These are phyloP conservation scores for Drosophila bocqueti DNA, from an alignment of 1,140 invertebrate genomes.

Conservation along the genomic window DNA sequence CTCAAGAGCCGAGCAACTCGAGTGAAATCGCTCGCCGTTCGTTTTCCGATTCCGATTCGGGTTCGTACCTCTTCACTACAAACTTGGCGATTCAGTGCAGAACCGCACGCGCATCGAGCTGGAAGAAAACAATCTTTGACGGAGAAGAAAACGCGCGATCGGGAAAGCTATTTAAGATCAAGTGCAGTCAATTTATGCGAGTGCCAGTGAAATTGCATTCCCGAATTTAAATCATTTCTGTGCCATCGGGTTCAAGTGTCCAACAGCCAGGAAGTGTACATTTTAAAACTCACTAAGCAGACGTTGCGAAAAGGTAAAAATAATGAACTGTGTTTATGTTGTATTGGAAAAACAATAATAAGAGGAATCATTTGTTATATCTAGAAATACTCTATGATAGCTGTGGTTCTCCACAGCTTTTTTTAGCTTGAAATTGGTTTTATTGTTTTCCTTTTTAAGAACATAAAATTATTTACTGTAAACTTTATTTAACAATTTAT, in stretches of 20 bases:
- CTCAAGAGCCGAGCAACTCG: slow-evolving; percentile 24
- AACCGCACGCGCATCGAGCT: slow-evolving; percentile 68
- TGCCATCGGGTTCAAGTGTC: slow-evolving; percentile 31
- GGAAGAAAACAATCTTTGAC: slow-evolving; percentile 37
- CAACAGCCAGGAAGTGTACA: slow-evolving; percentile 10
- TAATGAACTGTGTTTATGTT: not conserved
- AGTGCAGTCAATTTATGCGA: slow-evolving; percentile 27
- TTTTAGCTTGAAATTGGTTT: not conserved
- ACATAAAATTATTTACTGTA: not conserved
- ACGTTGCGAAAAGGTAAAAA: slow-evolving; percentile 32
- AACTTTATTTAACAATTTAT: not conserved
- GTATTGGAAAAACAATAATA: too few species aligned
- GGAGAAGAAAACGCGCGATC: slow-evolving; percentile 25
- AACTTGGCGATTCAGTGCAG: slow-evolving; percentile 54
- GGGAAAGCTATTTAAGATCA: slow-evolving; percentile 21
- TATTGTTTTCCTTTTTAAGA: not conserved
- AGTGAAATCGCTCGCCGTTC: slow-evolving; percentile 5
- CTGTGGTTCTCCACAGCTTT: not conserved
- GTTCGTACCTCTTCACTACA: slow-evolving; percentile 2
- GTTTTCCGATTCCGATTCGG: slow-evolving; percentile 5
- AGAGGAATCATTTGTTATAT: too few species aligned
- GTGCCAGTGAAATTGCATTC: slow-evolving; percentile 55
- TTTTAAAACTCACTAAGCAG: not conserved
- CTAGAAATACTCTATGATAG: not conserved
- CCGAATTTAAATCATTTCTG: slow-evolving; percentile 13